Conservation (phyloP, 1,140 invertebrate genomes). For the Ganaspis sp. region DNA sequence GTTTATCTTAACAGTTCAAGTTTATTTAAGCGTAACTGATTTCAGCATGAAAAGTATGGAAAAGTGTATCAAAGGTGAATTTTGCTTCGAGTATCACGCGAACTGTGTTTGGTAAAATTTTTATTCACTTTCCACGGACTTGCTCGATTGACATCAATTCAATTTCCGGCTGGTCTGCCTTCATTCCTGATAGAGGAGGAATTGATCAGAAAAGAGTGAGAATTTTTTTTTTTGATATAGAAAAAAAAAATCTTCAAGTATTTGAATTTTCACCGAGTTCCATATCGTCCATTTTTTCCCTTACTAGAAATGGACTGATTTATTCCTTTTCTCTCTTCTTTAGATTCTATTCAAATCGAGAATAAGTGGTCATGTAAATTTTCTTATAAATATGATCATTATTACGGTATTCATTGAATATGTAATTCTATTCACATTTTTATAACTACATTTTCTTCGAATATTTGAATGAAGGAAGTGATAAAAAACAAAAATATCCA, state of each 20-base stretch:
- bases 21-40: no score
- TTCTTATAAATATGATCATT: no score
- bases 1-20: no score
- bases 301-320: neutral
- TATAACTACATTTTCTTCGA: no score
- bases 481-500: no score
- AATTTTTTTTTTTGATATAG: neutral
- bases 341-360: neutral
- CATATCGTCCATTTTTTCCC: neutral
- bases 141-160: slow-evolving; percentile 13
- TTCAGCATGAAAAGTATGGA: no score
- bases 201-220: neutral
- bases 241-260: neutral
- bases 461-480: no score
- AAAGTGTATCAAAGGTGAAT: no score
- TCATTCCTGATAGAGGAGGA: neutral
- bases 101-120: neutral
- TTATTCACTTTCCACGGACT: neutral
- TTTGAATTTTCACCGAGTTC: neutral
- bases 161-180: slow-evolving; percentile 3
- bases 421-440: no score
- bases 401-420: no score
- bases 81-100: no score
- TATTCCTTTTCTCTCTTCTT: neutral
- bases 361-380: neutral